Evolutionary conservation across 1,140 invertebrate species (phyloP).

Genomic region (Euschistus heros): DNA sequence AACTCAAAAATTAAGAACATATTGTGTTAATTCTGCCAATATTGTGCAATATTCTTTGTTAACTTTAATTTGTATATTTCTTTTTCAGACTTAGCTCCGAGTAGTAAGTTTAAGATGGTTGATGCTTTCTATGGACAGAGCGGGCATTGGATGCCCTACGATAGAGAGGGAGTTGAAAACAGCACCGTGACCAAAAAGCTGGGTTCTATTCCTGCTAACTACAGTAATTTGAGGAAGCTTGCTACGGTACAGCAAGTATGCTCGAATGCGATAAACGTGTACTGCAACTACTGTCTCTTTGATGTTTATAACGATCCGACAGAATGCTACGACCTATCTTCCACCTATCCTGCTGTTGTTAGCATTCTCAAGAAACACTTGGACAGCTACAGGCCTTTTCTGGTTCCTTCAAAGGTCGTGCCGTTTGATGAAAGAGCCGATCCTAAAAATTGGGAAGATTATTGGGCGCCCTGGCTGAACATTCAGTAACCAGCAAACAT

Average conservation of each 20-base stretch:
- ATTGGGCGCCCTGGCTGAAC: slow-evolving; percentile 1
- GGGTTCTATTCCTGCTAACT: neutral
- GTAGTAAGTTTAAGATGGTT: neutral
- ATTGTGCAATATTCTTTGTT: no score
- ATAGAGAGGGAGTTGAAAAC: no score
- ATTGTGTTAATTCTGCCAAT: no score
- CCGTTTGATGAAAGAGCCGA: neutral
- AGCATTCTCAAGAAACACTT: neutral
- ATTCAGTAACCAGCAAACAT: no score
- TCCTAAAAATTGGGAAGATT: neutral
- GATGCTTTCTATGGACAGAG: neutral
- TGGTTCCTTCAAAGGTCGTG: neutral
- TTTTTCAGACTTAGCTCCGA: neutral
- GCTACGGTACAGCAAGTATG: neutral
- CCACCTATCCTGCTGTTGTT: neutral
- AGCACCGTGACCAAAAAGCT: no score
- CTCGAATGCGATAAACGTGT: neutral
- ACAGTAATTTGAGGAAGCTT: neutral
- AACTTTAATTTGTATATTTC: neutral
- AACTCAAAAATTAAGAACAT: no score
- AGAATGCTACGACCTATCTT: neutral
- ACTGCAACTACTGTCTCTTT: slow-evolving; percentile 12
- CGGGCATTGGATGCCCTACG: no score
- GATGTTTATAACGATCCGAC: neutral
- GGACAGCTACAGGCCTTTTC: neutral